phyloP scores from a whole-genome alignment of 2,113 vertebrate species.

The Rhinopomastus cyanomelas region DNA sequence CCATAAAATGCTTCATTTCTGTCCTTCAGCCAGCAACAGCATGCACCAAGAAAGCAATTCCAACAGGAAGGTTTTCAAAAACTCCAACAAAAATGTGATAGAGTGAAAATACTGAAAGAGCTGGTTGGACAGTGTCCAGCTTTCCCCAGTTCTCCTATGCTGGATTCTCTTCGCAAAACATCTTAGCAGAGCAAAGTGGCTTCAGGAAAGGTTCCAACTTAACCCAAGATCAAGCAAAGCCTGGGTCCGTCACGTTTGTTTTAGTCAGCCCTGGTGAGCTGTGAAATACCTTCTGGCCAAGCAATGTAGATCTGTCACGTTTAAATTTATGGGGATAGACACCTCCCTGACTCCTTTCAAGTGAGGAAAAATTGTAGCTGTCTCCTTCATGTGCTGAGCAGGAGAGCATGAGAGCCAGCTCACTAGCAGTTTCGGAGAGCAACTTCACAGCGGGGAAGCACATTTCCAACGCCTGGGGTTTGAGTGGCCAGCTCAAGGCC shows the following conservation, averaged over 20 bases:
- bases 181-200: neutral
- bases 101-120: neutral
- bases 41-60: neutral
- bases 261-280: neutral
- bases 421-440: neutral
- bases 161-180: neutral
- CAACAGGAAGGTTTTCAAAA: neutral
- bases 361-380: neutral
- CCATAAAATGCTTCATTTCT: neutral
- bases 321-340: neutral
- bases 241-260: neutral
- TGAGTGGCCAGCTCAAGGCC: neutral
- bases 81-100: neutral
- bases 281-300: neutral
- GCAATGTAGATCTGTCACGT: accelerated
- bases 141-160: neutral
- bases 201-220: neutral
- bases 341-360: neutral
- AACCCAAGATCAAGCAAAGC: neutral
- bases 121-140: neutral
- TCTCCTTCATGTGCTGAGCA: neutral
- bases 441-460: accelerated
- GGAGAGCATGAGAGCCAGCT: neutral
- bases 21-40: neutral
- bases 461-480: neutral